A percentile compares a stretch with the other conserved stretches of the same genome.
These are phyloP conservation scores for Wiebesia pumilae DNA, from an alignment of 1,140 invertebrate genomes.

Conservation along the genomic window DNA sequence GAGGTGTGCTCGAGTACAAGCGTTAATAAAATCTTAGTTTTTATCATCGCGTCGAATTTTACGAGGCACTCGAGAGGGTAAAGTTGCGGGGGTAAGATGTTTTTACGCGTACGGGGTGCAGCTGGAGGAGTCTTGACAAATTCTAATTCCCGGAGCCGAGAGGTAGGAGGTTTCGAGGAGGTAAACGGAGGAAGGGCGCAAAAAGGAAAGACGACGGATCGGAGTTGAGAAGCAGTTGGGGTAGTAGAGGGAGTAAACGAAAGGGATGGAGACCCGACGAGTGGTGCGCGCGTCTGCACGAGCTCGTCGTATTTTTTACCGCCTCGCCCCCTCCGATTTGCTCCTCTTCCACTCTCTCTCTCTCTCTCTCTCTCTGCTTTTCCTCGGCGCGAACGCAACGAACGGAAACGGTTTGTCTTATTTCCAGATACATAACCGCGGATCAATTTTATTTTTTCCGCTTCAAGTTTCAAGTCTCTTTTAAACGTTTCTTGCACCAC, in stretches of 20 bases:
- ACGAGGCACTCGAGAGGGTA: not conserved
- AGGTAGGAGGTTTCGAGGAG: too few species aligned
- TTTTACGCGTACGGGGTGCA: not conserved
- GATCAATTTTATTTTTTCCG: too few species aligned
- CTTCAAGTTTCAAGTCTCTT: too few species aligned
- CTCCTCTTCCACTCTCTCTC: too few species aligned
- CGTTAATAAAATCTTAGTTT: not conserved
- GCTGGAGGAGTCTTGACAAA: not conserved
- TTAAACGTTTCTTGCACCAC: too few species aligned
- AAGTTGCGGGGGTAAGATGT: not conserved
- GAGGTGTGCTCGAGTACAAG: not conserved
- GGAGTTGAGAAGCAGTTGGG: not conserved
- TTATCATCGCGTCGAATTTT: not conserved
- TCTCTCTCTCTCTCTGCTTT: too few species aligned
- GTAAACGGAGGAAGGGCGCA: not conserved
- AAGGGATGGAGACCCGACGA: not conserved
- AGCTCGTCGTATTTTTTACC: not conserved
- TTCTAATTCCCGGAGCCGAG: not conserved
- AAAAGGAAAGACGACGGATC: not conserved
- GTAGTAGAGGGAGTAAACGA: not conserved
- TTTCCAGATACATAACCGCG: not conserved
- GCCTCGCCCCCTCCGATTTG: not conserved
- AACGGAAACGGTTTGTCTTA: too few species aligned
- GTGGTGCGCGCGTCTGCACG: not conserved
- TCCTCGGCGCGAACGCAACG: too few species aligned